These are phyloP conservation scores for Andrena trimmerana DNA, from an alignment of 2,888 invertebrate genomes.

Conservation along the genomic window DNA sequence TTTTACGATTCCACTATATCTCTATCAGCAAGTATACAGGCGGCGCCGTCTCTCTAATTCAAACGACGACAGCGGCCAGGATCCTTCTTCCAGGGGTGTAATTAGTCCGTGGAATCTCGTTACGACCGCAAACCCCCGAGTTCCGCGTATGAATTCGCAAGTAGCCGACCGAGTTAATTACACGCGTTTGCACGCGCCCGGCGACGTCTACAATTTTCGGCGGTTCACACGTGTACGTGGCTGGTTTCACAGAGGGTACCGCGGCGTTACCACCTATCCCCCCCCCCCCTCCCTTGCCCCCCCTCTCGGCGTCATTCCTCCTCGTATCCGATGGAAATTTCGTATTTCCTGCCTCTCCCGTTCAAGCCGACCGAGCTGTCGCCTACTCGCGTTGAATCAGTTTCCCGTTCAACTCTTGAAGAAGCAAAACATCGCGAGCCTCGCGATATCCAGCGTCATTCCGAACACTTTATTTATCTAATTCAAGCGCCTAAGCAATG, in stretches of 20 bases:
- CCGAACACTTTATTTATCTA: neutral
- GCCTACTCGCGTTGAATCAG: neutral
- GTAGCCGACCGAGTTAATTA: slow-evolving; percentile 65
- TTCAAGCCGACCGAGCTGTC: neutral
- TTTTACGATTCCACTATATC: no score
- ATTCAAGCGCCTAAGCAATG: no score
- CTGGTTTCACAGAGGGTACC: neutral
- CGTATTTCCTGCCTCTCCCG: slow-evolving; percentile 7
- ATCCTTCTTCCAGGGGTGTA: slow-evolving; percentile 47
- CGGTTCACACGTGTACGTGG: slow-evolving; percentile 18
- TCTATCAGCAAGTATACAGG: slow-evolving; percentile 3
- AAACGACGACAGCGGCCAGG: neutral
- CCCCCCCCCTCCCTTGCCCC: no score
- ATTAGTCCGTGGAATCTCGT: slow-evolving; percentile 66
- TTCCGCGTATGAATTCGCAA: slow-evolving; percentile 64
- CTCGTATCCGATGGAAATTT: slow-evolving; percentile 20
- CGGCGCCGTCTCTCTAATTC: neutral
- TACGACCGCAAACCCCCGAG: slow-evolving; percentile 49
- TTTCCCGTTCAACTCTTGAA: neutral
- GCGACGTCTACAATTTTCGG: slow-evolving; percentile 58
- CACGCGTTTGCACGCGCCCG: slow-evolving; percentile 54
- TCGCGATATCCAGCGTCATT: neutral
- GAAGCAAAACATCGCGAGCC: neutral
- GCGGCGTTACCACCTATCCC: neutral
- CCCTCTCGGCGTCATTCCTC: neutral